Conservation (phyloP, 2,113 vertebrate species). For the Pangasianodon gigas region DNA sequence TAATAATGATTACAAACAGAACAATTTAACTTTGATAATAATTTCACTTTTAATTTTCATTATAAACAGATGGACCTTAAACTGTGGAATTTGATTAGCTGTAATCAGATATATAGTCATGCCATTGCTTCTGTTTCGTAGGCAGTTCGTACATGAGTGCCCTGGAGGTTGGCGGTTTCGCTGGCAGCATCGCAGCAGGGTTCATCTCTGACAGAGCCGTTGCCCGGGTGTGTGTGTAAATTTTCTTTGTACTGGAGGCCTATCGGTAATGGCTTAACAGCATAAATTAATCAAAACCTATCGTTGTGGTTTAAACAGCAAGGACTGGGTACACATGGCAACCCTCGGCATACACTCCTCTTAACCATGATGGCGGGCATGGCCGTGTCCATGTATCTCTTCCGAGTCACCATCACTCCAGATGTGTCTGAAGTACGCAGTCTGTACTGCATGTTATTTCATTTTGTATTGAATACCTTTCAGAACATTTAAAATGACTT, state of each 20-base stretch:
- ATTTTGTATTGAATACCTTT: not conserved
- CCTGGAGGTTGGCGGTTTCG: slow-evolving; percentile 89
- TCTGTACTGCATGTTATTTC: not conserved
- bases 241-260: not conserved
- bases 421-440: slow-evolving; percentile 79
- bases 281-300: not conserved
- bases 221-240: slow-evolving; percentile 75
- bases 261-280: not conserved
- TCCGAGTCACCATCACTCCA: slow-evolving; percentile 86
- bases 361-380: slow-evolving; percentile 94
- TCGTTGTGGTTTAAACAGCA: slow-evolving; percentile 67
- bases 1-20: too few species aligned
- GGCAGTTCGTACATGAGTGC: slow-evolving; percentile 97
- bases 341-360: slow-evolving; percentile 86
- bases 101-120: not conserved
- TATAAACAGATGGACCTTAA: not conserved
- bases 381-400: slow-evolving; percentile 89
- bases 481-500: not conserved
- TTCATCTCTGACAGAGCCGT: slow-evolving; percentile 92
- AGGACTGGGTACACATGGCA: slow-evolving; percentile 81
- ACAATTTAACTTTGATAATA: not conserved
- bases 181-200: slow-evolving; percentile 91
- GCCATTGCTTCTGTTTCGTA: slow-evolving; percentile 53
- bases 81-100: not conserved
- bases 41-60: too few species aligned